Evolutionary conservation across 2,113 vertebrate species (phyloP).

Genomic region (Acrocephalus kingi): DNA sequence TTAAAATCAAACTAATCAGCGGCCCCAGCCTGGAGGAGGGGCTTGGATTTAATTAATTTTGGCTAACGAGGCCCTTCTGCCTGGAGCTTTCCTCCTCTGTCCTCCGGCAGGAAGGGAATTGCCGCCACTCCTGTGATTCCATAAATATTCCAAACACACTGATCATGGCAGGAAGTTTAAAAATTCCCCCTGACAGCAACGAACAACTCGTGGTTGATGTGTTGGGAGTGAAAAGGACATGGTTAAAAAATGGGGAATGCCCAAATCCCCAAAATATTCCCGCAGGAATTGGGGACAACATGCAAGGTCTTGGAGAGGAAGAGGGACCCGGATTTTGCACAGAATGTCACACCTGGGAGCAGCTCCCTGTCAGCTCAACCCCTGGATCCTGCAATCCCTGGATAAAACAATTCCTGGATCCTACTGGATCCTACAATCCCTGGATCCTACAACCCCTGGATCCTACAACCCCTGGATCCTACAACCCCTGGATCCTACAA

Average conservation of each 20-base stretch:
- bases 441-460: too few relatives aligned
- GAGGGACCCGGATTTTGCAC: fast-evolving
- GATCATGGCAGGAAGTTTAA: background rate
- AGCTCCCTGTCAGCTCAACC: background rate
- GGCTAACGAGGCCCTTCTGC: background rate
- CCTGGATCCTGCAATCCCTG: background rate
- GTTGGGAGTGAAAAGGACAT: fast-evolving
- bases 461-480: too few relatives aligned
- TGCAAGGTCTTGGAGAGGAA: fast-evolving
- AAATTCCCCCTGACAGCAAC: background rate
- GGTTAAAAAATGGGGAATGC: background rate
- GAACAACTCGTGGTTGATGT: fast-evolving
- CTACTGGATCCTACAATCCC: background rate
- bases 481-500: too few relatives aligned
- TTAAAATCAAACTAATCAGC: background rate
- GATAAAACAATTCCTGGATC: too few relatives aligned
- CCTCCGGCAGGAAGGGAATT: background rate
- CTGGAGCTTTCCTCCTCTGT: background rate
- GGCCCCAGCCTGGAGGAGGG: background rate
- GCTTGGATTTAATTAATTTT: background rate
- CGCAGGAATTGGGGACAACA: fast-evolving
- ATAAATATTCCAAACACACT: background rate
- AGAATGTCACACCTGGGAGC: background rate
- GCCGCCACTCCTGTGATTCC: fast-evolving
- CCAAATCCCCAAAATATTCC: background rate